phyloP scores from a whole-genome alignment of 2,113 vertebrate genomes.

The Heteronetta atricapilla region DNA sequence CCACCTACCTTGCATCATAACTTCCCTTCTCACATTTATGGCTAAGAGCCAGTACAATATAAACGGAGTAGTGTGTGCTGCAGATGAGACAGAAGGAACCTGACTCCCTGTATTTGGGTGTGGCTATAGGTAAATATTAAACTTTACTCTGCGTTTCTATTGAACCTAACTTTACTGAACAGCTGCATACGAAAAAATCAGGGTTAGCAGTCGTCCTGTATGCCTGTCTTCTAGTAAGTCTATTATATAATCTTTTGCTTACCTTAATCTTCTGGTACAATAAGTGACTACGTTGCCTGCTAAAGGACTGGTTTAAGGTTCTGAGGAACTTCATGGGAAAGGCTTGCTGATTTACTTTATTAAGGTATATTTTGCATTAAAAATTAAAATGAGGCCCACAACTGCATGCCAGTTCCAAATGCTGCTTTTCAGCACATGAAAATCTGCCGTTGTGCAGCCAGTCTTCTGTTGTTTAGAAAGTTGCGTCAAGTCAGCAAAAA shows the following conservation, averaged over 20 bases:
- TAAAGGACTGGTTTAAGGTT: background rate
- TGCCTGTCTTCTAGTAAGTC: background rate
- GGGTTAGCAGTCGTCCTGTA: background rate
- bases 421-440: background rate
- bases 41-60: constrained; percentile 52
- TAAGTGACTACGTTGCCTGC: background rate
- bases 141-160: background rate
- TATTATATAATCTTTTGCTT: constrained; percentile 7
- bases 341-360: background rate
- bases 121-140: background rate
- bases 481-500: constrained; percentile 30
- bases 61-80: background rate
- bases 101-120: background rate
- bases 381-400: background rate
- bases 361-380: background rate
- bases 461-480: constrained; percentile 44
- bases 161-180: background rate
- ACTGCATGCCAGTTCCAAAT: background rate
- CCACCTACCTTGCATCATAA: constrained; percentile 62
- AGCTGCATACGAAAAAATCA: background rate
- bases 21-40: constrained; percentile 49
- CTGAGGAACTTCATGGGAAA: background rate
- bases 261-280: background rate
- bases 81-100: background rate
- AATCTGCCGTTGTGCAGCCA: background rate